Percentiles rank a stretch among this genome's conserved stretches.
These are phyloP conservation scores for Dyspetes luteomarginatus DNA, from an alignment of 2,888 invertebrate genomes.

Conservation along the genomic window DNA sequence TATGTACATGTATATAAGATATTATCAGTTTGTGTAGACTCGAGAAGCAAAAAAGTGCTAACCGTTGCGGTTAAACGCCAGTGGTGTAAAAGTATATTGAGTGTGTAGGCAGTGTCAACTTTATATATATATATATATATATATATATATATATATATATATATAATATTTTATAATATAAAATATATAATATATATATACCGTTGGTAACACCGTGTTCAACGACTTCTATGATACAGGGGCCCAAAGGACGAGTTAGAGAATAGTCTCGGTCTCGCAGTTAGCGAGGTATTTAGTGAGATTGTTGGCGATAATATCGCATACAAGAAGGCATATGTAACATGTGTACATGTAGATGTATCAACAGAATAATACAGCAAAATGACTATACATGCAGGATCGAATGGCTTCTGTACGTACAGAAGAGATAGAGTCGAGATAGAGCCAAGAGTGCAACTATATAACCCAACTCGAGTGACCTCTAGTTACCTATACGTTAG, in stretches of 20 bases:
- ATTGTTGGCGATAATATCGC: constrained; percentile 17
- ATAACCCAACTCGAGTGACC: constrained; percentile 67
- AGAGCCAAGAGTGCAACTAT: constrained; percentile 59
- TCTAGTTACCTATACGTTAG: constrained; percentile 68
- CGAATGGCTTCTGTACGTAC: constrained; percentile 44
- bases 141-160: too few relatives aligned
- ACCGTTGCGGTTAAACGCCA: neutral
- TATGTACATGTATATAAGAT: neutral
- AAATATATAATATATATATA: too few relatives aligned
- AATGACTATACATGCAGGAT: neutral
- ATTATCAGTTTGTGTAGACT: neutral
- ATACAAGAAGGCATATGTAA: neutral
- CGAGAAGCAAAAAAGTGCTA: neutral
- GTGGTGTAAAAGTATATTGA: neutral
- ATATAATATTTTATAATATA: too few relatives aligned
- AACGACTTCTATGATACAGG: constrained; percentile 18
- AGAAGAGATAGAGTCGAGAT: constrained; percentile 57
- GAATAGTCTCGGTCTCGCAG: constrained; percentile 32
- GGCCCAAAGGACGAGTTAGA: constrained; percentile 22
- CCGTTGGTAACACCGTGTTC: neutral
- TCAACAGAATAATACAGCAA: constrained; percentile 8
- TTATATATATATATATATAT: too few relatives aligned
- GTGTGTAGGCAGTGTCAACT: constrained; percentile 8
- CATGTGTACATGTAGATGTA: neutral
- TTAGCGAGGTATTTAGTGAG: constrained; percentile 46